phyloP scores from a whole-genome alignment of 2,888 invertebrate genomes.

The Volucella bombylans region DNA sequence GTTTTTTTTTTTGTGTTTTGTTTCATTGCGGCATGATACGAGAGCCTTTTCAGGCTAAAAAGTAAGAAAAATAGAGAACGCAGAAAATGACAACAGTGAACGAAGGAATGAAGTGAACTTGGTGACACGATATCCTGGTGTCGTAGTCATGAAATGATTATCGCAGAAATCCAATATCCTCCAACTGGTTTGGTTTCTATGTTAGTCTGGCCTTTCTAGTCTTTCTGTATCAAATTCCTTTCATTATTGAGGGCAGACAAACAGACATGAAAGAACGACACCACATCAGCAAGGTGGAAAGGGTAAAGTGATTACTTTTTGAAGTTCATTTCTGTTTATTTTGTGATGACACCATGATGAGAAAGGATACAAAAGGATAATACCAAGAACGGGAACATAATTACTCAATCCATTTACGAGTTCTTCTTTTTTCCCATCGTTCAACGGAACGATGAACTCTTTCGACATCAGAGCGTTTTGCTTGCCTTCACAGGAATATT shows the following conservation, averaged over 20 bases:
- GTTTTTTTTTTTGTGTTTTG: background rate
- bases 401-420: conserved; percentile 68
- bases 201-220: conserved; percentile 17
- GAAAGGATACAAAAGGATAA: conserved; percentile 5
- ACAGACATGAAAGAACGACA: background rate
- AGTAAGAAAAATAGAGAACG: background rate
- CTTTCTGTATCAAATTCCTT: conserved; percentile 46
- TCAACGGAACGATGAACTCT: too few relatives aligned
- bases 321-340: conserved; percentile 53
- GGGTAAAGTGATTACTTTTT: conserved; percentile 64
- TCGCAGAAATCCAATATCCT: conserved; percentile 67
- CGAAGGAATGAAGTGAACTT: conserved; percentile 36
- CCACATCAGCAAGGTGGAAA: conserved; percentile 27
- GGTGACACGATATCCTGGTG: conserved; percentile 62
- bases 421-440: conserved; percentile 5
- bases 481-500: too few relatives aligned
- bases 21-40: conserved; percentile 20
- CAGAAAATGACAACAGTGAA: background rate
- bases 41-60: conserved; percentile 25
- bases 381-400: conserved; percentile 39
- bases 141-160: conserved; percentile 62
- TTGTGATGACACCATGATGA: conserved; percentile 47
- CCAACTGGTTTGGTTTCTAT: conserved; percentile 35
- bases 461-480: too few relatives aligned
- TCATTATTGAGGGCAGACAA: conserved; percentile 20